phyloP scores from a whole-genome alignment of 2,113 vertebrate genomes.

The Propithecus coquereli region DNA sequence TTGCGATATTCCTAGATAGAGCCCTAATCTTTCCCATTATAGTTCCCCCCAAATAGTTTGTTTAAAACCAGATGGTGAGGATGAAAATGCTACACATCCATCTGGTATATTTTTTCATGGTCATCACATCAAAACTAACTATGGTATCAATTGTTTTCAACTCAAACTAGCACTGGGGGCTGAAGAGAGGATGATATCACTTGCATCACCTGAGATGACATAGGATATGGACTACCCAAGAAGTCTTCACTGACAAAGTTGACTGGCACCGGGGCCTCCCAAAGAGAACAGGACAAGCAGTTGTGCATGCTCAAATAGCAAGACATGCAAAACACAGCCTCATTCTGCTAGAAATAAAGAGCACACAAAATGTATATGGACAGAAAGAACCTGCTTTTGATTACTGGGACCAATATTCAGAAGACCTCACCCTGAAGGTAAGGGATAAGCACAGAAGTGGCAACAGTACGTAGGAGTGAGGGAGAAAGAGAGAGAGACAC shows the following conservation, averaged over 20 bases:
- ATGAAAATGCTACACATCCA: slow-evolving; percentile 60
- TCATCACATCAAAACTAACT: slow-evolving; percentile 63
- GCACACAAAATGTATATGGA: slow-evolving; percentile 34
- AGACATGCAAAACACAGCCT: slow-evolving; percentile 74
- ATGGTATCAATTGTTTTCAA: slow-evolving; percentile 56
- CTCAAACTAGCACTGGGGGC: slow-evolving; percentile 57
- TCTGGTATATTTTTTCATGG: not conserved
- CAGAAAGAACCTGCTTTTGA: slow-evolving; percentile 47
- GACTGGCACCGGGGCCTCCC: slow-evolving; percentile 57
- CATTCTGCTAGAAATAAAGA: slow-evolving; percentile 54
- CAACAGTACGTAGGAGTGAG: not conserved
- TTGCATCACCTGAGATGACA: slow-evolving; percentile 36
- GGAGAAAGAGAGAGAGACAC: not conserved
- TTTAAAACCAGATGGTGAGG: slow-evolving; percentile 62
- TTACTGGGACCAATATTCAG: not conserved
- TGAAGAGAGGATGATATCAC: slow-evolving; percentile 61
- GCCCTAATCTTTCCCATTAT: slow-evolving; percentile 8
- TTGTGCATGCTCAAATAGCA: slow-evolving; percentile 76
- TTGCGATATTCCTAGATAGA: slow-evolving; percentile 57
- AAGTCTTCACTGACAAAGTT: slow-evolving; percentile 9
- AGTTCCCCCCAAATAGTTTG: slow-evolving; percentile 38
- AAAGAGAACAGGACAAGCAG: slow-evolving; percentile 59
- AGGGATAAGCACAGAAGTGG: slow-evolving; percentile 48
- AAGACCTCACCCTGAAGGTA: slow-evolving; percentile 48
- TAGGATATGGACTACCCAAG: not conserved